Evolutionary conservation across 2,888 invertebrate species (phyloP).

Genomic region (Spilosoma lubricipeda): DNA sequence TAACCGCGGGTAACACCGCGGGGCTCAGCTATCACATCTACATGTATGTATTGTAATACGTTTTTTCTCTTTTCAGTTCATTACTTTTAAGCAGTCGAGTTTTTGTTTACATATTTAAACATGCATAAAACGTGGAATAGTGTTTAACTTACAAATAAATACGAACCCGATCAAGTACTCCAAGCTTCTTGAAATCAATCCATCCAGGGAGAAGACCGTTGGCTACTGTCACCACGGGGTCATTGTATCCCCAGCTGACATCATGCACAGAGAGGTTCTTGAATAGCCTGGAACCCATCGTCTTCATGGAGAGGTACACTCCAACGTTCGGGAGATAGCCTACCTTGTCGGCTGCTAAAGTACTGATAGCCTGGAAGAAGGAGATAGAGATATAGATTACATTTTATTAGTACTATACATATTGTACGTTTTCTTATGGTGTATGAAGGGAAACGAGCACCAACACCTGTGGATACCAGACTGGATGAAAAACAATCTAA

Average conservation of each 20-base stretch:
- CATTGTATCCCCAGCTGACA: slow-evolving; percentile 94
- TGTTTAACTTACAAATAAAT: background rate
- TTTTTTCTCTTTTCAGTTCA: too few species aligned
- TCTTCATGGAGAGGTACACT: slow-evolving; percentile 87
- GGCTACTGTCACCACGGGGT: slow-evolving; percentile 90
- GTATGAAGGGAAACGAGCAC: too few species aligned
- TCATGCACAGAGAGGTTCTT: slow-evolving; percentile 89
- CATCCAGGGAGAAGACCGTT: slow-evolving; percentile 91
- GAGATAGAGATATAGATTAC: background rate
- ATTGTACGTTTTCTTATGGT: too few species aligned
- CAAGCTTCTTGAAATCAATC: slow-evolving; percentile 93
- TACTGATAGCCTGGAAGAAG: slow-evolving; percentile 73
- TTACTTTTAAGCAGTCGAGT: too few species aligned
- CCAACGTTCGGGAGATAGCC: slow-evolving; percentile 88
- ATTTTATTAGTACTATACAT: too few species aligned
- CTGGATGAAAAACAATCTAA: too few species aligned
- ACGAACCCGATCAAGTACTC: slow-evolving; percentile 92
- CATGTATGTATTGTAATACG: too few species aligned
- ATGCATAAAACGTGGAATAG: background rate
- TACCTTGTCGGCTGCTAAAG: slow-evolving; percentile 72
- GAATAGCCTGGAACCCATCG: slow-evolving; percentile 89
- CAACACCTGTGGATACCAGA: too few species aligned
- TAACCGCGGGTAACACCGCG: too few species aligned
- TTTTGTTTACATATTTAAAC: too few species aligned
- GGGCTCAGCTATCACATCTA: too few species aligned